These are phyloP conservation scores for Aphrocallistes beatrix DNA, from an alignment of 37 sponge, comb jelly and placozoan genomes.

Conservation along the genomic window DNA sequence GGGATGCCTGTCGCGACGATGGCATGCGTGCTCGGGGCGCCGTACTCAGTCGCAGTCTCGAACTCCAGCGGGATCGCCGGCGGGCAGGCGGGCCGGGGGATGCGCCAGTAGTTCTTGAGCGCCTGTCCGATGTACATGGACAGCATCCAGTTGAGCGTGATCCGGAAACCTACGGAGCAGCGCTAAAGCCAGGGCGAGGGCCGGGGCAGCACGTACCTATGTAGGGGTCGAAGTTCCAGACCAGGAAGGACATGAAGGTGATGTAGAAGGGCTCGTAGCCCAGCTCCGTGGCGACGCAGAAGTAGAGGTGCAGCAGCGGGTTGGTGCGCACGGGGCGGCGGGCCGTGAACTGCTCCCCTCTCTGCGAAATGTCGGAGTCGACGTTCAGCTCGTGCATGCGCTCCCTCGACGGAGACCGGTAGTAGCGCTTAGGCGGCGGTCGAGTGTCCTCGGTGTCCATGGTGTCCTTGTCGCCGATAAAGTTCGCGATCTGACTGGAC, in stretches of 20 bases:
- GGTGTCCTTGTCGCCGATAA: background rate
- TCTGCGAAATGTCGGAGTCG: background rate
- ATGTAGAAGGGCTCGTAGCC: slow-evolving; percentile 90
- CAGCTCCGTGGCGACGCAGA: slow-evolving; percentile 58
- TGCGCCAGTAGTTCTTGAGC: slow-evolving; percentile 43
- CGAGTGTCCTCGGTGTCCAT: background rate
- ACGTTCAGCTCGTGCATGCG: background rate
- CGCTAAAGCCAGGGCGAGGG: too few species aligned
- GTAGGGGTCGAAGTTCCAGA: slow-evolving; percentile 58
- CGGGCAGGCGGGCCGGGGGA: slow-evolving; percentile 55
- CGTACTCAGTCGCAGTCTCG: slow-evolving; percentile 63
- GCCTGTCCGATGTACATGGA: slow-evolving; percentile 91
- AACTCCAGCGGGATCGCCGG: slow-evolving; percentile 58
- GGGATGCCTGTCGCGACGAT: slow-evolving; percentile 60
- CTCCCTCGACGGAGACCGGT: background rate
- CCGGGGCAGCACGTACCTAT: slow-evolving; percentile 20
- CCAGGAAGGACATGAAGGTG: slow-evolving; percentile 41
- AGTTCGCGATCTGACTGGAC: background rate
- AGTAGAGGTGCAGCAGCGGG: slow-evolving; percentile 58
- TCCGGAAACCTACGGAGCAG: slow-evolving; percentile 13
- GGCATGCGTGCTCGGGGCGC: slow-evolving; percentile 90
- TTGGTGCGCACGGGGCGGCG: slow-evolving; percentile 21
- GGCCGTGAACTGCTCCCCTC: background rate
- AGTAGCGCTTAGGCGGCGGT: background rate
- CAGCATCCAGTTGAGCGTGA: slow-evolving; percentile 47